Base-by-base conservation (phyloP, 1,140 invertebrate genomes). In the Ptiloglossa arizonensis region DNA sequence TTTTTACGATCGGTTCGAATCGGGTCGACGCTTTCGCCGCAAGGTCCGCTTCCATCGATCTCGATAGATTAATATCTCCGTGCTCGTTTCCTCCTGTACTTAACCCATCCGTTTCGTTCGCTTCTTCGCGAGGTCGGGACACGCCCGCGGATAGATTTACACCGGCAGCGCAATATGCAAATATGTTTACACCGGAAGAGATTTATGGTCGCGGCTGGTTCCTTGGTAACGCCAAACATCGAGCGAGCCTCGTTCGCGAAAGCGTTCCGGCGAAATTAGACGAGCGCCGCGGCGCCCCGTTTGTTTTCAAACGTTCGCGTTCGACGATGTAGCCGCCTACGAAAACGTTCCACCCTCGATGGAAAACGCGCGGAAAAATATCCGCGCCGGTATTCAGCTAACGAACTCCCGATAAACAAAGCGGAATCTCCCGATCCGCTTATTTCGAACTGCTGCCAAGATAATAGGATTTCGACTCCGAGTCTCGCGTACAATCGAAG, bases 61-160 rank as follows among this genome's bases (percentile, higher is more conserved):
- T n/a, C n/a, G n/a, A n/a, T n/a, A n/a, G n/a, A n/a, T n/a, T n/a
- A n/a, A n/a, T n/a, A n/a, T n/a, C n/a, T n/a, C n/a, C n/a, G n/a
- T n/a, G n/a, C n/a, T n/a, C 35, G 24, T 52, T 52, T 52, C 22
- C n/a, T 52, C 50, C 50, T 4, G n/a, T n/a, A n/a, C n/a, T n/a
- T n/a, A n/a, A 9, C 50, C 5, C 50, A 22, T 22, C 22, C 9
- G 48, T 19, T 24, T 3, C n/a, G 50, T 52, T 52, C 54, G 46
- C 27, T 62, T 32, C 32, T 22, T n/a, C 38, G 32, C 56, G 35
- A 35, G 35, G 41, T 52, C n/a, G 29, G 22, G 2, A 52, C 67
- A 48, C 29, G 19, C n/a, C n/a, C 32, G 17, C 29, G 60, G 69
- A 46, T n/a, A 57, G 62, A 64, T 80, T 80, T 70, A 70, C 19